These are phyloP conservation scores for Ypsolopha sequella DNA, from an alignment of 2,888 invertebrate genomes.

Conservation along the genomic window DNA sequence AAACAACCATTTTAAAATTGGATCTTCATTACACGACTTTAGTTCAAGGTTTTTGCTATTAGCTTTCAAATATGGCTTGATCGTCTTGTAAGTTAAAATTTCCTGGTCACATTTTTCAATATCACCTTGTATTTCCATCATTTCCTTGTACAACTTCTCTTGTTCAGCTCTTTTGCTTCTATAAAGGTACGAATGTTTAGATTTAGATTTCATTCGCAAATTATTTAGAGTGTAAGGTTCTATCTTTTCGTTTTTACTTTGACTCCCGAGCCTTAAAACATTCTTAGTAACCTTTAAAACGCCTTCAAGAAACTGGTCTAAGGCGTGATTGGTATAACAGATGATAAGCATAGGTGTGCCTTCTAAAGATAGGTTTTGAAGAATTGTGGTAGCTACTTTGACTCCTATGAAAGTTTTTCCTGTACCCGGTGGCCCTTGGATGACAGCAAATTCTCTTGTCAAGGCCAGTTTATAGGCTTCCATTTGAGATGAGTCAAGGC, in stretches of 20 bases:
- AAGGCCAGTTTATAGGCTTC: constrained; percentile 77
- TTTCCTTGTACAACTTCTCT: constrained; percentile 38
- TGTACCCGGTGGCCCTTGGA: constrained; percentile 92
- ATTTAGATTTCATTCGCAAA: constrained; percentile 39
- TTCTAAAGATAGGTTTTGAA: constrained; percentile 71
- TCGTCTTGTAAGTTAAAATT: constrained; percentile 33
- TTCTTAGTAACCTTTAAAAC: constrained; percentile 68
- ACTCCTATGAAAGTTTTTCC: constrained; percentile 87
- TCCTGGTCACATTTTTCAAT: constrained; percentile 52
- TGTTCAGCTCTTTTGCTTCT: constrained; percentile 36
- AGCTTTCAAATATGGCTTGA: constrained; percentile 35
- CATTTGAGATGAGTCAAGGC: constrained; percentile 76
- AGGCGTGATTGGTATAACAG: constrained; percentile 88
- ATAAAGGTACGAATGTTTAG: constrained; percentile 44
- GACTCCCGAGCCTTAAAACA: constrained; percentile 78
- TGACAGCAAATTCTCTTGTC: constrained; percentile 78
- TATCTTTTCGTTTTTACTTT: constrained; percentile 72
- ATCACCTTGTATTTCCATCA: constrained; percentile 43
- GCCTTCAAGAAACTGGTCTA: constrained; percentile 88
- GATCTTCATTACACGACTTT: constrained; percentile 33
- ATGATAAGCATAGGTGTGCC: constrained; percentile 80
- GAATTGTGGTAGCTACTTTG: constrained; percentile 77
- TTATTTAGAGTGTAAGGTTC: constrained; percentile 61
- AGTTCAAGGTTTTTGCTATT: constrained; percentile 25
- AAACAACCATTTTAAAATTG: constrained; percentile 46